Conservation (phyloP, 2,113 vertebrate genomes). For the Larimichthys polyactis region DNA sequence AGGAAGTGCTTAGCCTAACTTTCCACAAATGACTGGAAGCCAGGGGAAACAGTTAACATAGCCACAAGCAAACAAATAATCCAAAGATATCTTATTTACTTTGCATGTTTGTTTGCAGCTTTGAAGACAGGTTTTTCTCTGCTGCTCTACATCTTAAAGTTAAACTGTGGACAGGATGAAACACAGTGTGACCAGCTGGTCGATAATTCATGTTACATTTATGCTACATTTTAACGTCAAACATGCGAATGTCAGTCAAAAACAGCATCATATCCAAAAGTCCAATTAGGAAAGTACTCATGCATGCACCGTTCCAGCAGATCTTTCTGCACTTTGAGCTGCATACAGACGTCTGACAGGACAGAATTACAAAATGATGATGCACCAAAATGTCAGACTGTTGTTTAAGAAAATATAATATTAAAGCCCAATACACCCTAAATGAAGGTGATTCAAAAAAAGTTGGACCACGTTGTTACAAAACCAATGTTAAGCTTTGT, state of each 20-base stretch:
- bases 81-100: neutral
- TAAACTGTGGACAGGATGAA: too few species aligned
- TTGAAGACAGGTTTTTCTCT: too few species aligned
- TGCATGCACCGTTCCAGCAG: too few species aligned
- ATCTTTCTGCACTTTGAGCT: neutral
- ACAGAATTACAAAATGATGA: neutral
- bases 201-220: too few species aligned
- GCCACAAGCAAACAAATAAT: neutral
- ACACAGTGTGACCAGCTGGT: too few species aligned
- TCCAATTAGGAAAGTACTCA: too few species aligned
- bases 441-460: neutral
- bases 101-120: neutral
- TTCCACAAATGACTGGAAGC: neutral
- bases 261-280: neutral
- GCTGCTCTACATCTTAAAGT: too few species aligned
- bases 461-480: neutral
- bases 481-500: slow-evolving; percentile 7
- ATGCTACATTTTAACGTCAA: too few species aligned
- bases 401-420: neutral
- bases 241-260: neutral
- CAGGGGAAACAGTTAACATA: neutral
- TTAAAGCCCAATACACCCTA: neutral
- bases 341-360: neutral
- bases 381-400: neutral
- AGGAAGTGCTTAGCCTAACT: neutral